Conservation (phyloP, 2,888 invertebrate species). For the Steinernema scapterisci region DNA sequence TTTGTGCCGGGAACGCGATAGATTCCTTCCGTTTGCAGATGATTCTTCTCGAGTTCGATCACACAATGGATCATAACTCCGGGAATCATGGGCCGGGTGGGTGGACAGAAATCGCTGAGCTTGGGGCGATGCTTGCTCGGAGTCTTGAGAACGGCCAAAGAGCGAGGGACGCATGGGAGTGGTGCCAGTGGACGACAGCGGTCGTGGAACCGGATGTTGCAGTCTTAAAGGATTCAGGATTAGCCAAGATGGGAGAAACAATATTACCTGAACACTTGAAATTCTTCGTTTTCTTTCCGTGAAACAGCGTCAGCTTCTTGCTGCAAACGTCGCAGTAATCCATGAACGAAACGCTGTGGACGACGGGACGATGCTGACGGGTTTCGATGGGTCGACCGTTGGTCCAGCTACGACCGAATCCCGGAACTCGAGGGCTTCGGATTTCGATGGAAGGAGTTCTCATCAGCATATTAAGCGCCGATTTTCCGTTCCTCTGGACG, state of each 20-base stretch:
- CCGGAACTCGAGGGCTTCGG: conserved; percentile 31
- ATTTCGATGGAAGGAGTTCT: neutral
- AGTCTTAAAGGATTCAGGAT: no score
- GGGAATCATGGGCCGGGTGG: conserved; percentile 88
- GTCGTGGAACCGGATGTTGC: conserved; percentile 30
- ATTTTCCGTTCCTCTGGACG: conserved; percentile 17
- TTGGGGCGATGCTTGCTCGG: conserved; percentile 26
- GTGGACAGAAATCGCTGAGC: conserved; percentile 84
- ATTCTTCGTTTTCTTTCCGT: conserved; percentile 34
- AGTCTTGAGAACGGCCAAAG: conserved; percentile 37
- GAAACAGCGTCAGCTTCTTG: conserved; percentile 11
- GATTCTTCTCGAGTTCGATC: conserved; percentile 85
- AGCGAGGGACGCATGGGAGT: conserved; percentile 45
- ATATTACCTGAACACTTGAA: conserved; percentile 30
- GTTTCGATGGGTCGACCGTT: conserved; percentile 41
- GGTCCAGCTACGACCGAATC: conserved; percentile 41
- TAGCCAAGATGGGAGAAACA: no score
- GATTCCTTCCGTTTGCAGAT: conserved; percentile 84
- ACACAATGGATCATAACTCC: conserved; percentile 90
- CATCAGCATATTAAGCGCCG: conserved; percentile 7
- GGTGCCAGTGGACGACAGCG: conserved; percentile 39
- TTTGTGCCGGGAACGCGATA: conserved; percentile 83
- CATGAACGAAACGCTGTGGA: neutral
- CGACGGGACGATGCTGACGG: conserved; percentile 38
- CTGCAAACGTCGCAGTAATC: conserved; percentile 38